Evolutionary conservation across 2,888 invertebrate genomes (phyloP).

Genomic region (Pherbina coryleti): DNA sequence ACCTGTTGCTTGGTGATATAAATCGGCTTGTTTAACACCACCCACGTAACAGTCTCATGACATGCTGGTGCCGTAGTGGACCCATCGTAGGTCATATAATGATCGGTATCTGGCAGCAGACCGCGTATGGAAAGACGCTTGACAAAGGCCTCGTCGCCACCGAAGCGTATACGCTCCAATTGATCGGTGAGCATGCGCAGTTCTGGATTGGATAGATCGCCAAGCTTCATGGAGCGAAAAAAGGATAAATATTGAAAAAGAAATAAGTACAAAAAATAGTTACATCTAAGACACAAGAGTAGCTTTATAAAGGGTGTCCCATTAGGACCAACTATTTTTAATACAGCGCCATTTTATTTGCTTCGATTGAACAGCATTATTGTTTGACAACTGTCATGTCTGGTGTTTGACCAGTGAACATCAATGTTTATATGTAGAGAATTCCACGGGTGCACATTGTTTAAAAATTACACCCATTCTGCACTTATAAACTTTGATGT

Average conservation of each 20-base stretch:
- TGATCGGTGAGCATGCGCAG: slow-evolving; percentile 92
- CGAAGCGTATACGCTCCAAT: slow-evolving; percentile 90
- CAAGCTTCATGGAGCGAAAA: slow-evolving; percentile 76
- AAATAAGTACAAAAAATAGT: background rate
- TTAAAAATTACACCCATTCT: too few relatives aligned
- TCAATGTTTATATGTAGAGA: too few relatives aligned
- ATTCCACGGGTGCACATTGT: too few relatives aligned
- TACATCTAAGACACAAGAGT: slow-evolving; percentile 2
- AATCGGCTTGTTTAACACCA: slow-evolving; percentile 97
- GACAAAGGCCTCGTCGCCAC: slow-evolving; percentile 88
- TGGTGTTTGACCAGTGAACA: too few relatives aligned
- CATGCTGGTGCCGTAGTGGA: slow-evolving; percentile 97
- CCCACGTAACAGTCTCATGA: slow-evolving; percentile 98
- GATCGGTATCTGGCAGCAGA: slow-evolving; percentile 91
- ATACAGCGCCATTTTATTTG: too few relatives aligned
- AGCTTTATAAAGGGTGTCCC: too few relatives aligned
- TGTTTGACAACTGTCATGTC: too few relatives aligned
- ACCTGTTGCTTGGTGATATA: slow-evolving; percentile 98
- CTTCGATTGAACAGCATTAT: too few relatives aligned
- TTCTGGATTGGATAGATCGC: slow-evolving; percentile 92
- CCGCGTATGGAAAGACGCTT: slow-evolving; percentile 88
- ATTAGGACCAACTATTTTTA: too few relatives aligned
- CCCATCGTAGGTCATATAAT: slow-evolving; percentile 99
- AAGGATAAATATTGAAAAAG: slow-evolving; percentile 11
- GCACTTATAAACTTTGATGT: too few relatives aligned